Evolutionary conservation across 1,140 invertebrate genomes (phyloP), one percentile per base, ranked within the genome.

Genomic region (Drosophila kurseongensis): DNA sequence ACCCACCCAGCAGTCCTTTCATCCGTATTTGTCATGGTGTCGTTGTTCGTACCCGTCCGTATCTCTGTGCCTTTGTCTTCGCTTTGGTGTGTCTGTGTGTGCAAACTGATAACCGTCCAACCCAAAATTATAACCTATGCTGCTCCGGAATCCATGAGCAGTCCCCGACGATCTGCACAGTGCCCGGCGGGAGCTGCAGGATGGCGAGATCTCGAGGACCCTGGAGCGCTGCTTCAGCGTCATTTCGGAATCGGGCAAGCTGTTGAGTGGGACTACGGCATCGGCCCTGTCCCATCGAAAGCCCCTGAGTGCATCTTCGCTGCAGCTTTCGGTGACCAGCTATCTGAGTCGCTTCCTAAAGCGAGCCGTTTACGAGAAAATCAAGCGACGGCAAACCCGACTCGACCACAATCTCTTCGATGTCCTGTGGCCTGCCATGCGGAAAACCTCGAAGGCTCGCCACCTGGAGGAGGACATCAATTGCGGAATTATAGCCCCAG

Each of bases 331-430:
- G n/a, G 94, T 94, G 68, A 94, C 94, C 9, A 94, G 95, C 72
- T 94, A 95, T 76, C 88, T 96, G 59, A 94, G 94, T 59, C 94
- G 95, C 91, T 95, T 95, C 77, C 92, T 96, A 13, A 95, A 95
- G 83, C 93, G 94, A 61, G 93, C 93, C 3, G 92, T 95, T 57
- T 97, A 96, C 91, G 96, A 97, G 74, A 91, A 93, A 51, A 94
- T 96, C 51, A 96, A 96, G 92, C 88, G 94, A 48, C 94, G 95
- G 71, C 92, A 96, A 68, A 97, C 96, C 27, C 95, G 95, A 91
- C 93, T 95, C 76, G 96, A 97, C 92, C 96, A 96, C 92, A 96
- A 96, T 91, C 93, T 97, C 1, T 96, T 97, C 81, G 96, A 97
- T 91, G 93, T 97, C 4, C 95, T 97, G 78, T 96, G 96, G 95